Conservation (phyloP, 1,140 invertebrate species). For the Procambarus clarkii region DNA sequence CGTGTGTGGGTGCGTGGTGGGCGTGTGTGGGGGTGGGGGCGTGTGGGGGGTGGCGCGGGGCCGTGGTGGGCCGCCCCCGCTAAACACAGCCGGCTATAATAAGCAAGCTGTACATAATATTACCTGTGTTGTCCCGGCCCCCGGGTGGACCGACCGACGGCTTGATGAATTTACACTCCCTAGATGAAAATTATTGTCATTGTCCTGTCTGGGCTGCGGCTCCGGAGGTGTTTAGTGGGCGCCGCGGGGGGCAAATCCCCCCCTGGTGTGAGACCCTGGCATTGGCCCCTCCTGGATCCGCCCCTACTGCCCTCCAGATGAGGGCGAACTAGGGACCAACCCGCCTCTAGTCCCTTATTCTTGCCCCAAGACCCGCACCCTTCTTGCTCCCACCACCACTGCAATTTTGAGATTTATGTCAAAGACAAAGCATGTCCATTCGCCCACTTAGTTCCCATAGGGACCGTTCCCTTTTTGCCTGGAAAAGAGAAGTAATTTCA, state of each 20-base stretch:
- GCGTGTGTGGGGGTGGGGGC: too few relatives aligned
- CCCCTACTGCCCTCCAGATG: slow-evolving; percentile 55
- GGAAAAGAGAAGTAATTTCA: slow-evolving; percentile 47
- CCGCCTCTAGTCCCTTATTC: background rate
- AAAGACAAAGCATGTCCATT: slow-evolving; percentile 51
- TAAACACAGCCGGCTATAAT: too few relatives aligned
- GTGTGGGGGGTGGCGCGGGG: too few relatives aligned
- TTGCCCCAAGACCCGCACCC: slow-evolving; percentile 21
- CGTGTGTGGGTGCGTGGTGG: background rate
- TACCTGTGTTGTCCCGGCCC: slow-evolving; percentile 36
- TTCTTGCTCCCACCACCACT: slow-evolving; percentile 31
- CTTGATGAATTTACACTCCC: slow-evolving; percentile 69
- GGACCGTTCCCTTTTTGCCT: slow-evolving; percentile 49
- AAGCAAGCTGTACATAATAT: slow-evolving; percentile 9
- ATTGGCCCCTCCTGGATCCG: slow-evolving; percentile 63
- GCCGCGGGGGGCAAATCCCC: slow-evolving; percentile 67
- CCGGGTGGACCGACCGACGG: slow-evolving; percentile 31
- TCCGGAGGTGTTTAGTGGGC: slow-evolving; percentile 69
- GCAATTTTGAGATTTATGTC: slow-evolving; percentile 63
- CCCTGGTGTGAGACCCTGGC: slow-evolving; percentile 66
- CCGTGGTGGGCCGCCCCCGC: too few relatives aligned
- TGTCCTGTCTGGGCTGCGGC: slow-evolving; percentile 54
- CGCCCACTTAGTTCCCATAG: background rate
- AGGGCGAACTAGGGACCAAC: background rate
- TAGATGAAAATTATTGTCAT: slow-evolving; percentile 70